A percentile compares a stretch with the other conserved stretches of the same genome.
Conservation (phyloP, 2,888 invertebrate genomes). For the Pheosia gnoma region DNA sequence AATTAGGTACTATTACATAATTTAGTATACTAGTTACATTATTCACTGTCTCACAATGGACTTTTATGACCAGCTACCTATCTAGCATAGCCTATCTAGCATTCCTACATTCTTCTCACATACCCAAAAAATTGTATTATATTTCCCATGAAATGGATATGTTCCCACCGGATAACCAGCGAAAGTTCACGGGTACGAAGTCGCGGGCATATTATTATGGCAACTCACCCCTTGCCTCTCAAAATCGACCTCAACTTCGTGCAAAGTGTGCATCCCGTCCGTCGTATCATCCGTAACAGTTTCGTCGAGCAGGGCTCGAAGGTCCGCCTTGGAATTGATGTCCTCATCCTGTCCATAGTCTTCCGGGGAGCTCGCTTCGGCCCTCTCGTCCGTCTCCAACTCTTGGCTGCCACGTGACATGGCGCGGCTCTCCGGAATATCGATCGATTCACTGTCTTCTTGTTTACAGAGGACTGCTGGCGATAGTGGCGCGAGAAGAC, state of each 20-base stretch:
- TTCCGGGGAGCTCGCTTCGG: constrained; percentile 1
- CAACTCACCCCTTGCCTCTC: constrained; percentile 23
- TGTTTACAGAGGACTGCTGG: constrained; percentile 28
- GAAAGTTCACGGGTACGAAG: too few relatives aligned
- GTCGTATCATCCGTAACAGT: constrained; percentile 30
- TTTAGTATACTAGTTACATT: too few relatives aligned
- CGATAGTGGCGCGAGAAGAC: constrained; percentile 65
- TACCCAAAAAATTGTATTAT: too few relatives aligned
- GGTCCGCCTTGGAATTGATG: constrained; percentile 34
- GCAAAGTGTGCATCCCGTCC: constrained; percentile 42
- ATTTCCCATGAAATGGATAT: too few relatives aligned
- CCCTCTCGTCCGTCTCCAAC: constrained; percentile 16
- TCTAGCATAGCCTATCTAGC: too few relatives aligned
- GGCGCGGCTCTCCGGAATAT: constrained; percentile 27
- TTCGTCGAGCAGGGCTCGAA: constrained; percentile 46
- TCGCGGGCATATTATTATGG: too few relatives aligned
- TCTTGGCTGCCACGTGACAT: constrained; percentile 18
- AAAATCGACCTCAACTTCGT: constrained; percentile 36
- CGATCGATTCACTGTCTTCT: constrained; percentile 25
- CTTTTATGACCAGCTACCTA: too few relatives aligned
- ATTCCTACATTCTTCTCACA: too few relatives aligned
- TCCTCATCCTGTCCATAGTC: constrained; percentile 1
- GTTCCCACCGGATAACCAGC: too few relatives aligned
- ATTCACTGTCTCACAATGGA: too few relatives aligned
- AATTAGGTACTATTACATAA: too few relatives aligned